Conservation (phyloP, 1,140 invertebrate species). For the Drosophila novamexicana region DNA sequence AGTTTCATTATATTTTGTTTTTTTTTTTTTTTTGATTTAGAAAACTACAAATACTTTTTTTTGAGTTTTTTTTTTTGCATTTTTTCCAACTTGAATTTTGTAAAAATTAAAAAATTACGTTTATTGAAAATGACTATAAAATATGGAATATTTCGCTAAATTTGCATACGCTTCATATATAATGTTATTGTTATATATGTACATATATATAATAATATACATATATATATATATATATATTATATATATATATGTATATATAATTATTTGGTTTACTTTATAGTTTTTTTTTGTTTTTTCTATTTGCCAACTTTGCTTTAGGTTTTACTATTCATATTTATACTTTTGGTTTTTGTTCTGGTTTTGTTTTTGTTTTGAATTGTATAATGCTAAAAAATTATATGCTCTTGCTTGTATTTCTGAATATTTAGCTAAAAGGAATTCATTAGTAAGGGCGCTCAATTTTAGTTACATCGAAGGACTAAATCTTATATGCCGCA, state of each 20-base stretch:
- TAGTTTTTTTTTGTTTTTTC: constrained; percentile 41
- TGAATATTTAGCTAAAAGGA: constrained; percentile 82
- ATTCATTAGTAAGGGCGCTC: constrained; percentile 80
- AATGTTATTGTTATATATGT: constrained; percentile 57
- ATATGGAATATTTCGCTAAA: constrained; percentile 80
- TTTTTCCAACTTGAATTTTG: constrained; percentile 69
- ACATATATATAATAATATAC: constrained; percentile 16
- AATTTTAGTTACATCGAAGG: constrained; percentile 76
- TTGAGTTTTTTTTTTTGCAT: constrained; percentile 40
- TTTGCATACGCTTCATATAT: constrained; percentile 62
- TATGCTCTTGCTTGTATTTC: constrained; percentile 67
- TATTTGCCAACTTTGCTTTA: constrained; percentile 43
- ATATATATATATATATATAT: constrained; percentile 50
- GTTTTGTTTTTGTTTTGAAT: constrained; percentile 32
- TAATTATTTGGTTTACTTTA: constrained; percentile 57
- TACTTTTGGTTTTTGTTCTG: constrained; percentile 47
- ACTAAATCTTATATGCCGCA: constrained; percentile 60
- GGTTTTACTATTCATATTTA: constrained; percentile 49
- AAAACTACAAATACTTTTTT: constrained; percentile 73
- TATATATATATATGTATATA: constrained; percentile 26
- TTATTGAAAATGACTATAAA: constrained; percentile 81
- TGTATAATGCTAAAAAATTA: constrained; percentile 83
- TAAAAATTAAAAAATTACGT: constrained; percentile 82
- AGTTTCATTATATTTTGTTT: constrained; percentile 38
- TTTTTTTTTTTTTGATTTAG: constrained; percentile 46